Evolutionary conservation across 2,888 invertebrate genomes (phyloP).

Genomic region (Drosophila putrida): DNA sequence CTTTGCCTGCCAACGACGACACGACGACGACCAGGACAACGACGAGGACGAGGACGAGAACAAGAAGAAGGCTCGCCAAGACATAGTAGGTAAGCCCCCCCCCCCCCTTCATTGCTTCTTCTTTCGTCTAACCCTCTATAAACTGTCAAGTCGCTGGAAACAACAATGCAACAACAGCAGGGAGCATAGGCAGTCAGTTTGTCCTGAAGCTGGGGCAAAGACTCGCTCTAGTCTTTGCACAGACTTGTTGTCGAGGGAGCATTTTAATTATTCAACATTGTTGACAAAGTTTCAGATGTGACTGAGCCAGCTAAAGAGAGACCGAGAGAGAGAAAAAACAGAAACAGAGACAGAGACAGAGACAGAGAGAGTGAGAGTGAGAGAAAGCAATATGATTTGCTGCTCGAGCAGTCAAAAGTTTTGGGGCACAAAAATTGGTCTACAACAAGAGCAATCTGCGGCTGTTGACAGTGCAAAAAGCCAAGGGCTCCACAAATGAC

Average conservation of each 20-base stretch:
- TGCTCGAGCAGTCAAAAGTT: slow-evolving; percentile 76
- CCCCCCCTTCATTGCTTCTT: neutral
- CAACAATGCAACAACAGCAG: slow-evolving; percentile 45
- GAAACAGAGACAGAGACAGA: neutral
- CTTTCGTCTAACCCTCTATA: slow-evolving; percentile 16
- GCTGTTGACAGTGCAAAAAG: slow-evolving; percentile 53
- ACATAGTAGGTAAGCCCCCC: slow-evolving; percentile 13
- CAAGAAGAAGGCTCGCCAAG: slow-evolving; percentile 40
- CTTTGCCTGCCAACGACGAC: slow-evolving; percentile 47
- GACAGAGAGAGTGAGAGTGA: neutral
- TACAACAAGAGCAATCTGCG: slow-evolving; percentile 44
- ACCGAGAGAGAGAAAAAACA: neutral
- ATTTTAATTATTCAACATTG: slow-evolving; percentile 84
- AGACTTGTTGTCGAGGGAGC: slow-evolving; percentile 80
- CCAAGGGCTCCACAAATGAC: slow-evolving; percentile 23
- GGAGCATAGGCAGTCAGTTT: slow-evolving; percentile 16
- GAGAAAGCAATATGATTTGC: slow-evolving; percentile 74
- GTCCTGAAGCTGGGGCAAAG: slow-evolving; percentile 26
- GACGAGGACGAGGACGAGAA: slow-evolving; percentile 6
- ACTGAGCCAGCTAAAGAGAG: slow-evolving; percentile 24
- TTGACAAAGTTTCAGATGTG: slow-evolving; percentile 81
- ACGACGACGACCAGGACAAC: slow-evolving; percentile 1
- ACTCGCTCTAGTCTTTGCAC: slow-evolving; percentile 57
- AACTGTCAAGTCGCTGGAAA: slow-evolving; percentile 54
- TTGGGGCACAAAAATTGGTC: slow-evolving; percentile 56